A percentile compares a stretch with the other conserved stretches of the same genome.
These are phyloP conservation scores for Cichladusa arquata DNA, from an alignment of 2,113 vertebrate species.

Conservation along the genomic window DNA sequence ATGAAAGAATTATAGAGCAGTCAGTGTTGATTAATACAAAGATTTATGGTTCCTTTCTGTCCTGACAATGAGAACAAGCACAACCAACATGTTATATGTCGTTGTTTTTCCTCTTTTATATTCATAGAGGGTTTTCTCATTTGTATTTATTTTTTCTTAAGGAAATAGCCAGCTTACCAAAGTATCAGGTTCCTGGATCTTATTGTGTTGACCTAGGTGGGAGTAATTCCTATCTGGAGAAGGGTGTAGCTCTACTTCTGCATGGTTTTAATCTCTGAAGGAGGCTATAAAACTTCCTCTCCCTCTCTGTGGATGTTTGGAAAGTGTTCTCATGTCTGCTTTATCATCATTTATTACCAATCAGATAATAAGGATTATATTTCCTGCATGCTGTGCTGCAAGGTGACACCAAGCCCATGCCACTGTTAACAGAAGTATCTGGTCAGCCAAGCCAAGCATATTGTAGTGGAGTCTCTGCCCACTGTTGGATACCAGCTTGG, in stretches of 20 bases:
- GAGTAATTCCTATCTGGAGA: background rate
- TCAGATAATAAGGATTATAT: background rate
- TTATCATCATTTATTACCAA: background rate
- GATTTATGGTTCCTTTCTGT: background rate
- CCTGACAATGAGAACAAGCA: background rate
- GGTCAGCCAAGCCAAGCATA: background rate
- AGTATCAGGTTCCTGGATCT: background rate
- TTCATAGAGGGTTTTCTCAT: background rate
- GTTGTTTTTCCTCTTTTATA: background rate
- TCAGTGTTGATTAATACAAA: background rate
- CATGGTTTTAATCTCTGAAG: background rate
- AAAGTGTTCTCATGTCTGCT: background rate
- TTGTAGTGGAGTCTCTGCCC: background rate
- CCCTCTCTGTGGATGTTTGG: background rate
- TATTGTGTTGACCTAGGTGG: background rate
- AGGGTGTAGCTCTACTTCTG: background rate
- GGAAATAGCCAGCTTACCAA: background rate
- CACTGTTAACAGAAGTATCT: background rate
- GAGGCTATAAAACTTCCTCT: background rate
- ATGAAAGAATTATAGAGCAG: background rate
- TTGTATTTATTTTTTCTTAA: background rate
- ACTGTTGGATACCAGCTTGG: background rate
- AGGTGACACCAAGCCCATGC: background rate
- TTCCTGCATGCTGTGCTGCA: background rate
- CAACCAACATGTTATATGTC: accelerated